A percentile compares a stretch with the other conserved stretches of the same genome.
Conservation (phyloP, 2,797 vertebrate genomes). For the Enteromius anoplus region DNA sequence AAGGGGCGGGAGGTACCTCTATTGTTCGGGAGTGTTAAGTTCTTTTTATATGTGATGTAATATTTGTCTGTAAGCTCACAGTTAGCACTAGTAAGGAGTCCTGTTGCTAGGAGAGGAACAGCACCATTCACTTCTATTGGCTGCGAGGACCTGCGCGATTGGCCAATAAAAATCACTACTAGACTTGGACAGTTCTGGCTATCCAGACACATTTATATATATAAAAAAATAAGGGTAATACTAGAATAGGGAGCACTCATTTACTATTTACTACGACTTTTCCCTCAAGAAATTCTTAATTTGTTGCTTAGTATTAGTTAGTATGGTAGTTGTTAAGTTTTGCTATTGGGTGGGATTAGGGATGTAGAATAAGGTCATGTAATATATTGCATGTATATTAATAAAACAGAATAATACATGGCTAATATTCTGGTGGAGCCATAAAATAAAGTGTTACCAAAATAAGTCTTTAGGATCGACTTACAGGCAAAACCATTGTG, state of each 20-base stretch:
- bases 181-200: conserved; percentile 64
- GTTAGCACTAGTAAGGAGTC: conserved; percentile 69
- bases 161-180: conserved; percentile 74
- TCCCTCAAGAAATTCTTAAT: too few relatives aligned
- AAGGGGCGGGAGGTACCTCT: conserved; percentile 64
- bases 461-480: conserved; percentile 51
- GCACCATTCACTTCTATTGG: conserved; percentile 76
- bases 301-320: too few relatives aligned
- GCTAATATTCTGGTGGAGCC: too few relatives aligned
- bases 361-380: too few relatives aligned
- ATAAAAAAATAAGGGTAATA: neutral
- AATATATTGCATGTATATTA: too few relatives aligned
- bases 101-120: conserved; percentile 88
- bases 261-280: too few relatives aligned
- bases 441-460: too few relatives aligned
- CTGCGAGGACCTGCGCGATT: conserved; percentile 56
- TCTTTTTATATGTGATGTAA: conserved; percentile 80
- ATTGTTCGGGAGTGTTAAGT: conserved; percentile 56
- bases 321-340: too few relatives aligned
- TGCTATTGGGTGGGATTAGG: too few relatives aligned
- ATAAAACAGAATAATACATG: too few relatives aligned
- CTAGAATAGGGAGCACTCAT: too few relatives aligned
- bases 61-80: conserved; percentile 77
- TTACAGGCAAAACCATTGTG: conserved; percentile 39
- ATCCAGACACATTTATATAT: conserved; percentile 66